A percentile compares a stretch with the other conserved stretches of the same genome.
Conservation (phyloP, 2,888 invertebrate species). For the Netelia inedita region DNA sequence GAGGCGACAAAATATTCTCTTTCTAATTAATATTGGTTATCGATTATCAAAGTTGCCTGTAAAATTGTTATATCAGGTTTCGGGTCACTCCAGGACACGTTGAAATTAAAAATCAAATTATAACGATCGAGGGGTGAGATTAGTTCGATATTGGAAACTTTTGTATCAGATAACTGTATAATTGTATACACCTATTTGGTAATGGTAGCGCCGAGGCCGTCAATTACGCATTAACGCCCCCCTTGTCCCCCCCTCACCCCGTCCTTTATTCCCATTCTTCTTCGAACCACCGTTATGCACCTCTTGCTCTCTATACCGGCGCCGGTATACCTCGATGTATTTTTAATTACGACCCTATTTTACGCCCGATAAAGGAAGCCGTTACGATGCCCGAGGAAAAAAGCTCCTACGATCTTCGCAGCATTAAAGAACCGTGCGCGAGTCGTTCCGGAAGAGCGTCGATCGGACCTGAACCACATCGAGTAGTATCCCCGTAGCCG, state of each 20-base stretch:
- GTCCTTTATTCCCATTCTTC: background rate
- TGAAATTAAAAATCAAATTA: background rate
- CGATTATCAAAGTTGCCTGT: background rate
- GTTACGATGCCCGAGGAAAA: constrained; percentile 27
- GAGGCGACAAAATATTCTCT: background rate
- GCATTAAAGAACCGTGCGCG: constrained; percentile 13
- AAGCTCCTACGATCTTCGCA: constrained; percentile 8
- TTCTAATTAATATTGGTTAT: background rate
- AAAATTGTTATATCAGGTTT: background rate
- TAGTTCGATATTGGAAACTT: background rate
- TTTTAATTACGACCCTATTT: constrained; percentile 67
- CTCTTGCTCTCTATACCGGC: background rate
- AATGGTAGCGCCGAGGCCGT: constrained; percentile 24
- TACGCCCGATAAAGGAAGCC: constrained; percentile 69
- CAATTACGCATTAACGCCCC: constrained; percentile 50
- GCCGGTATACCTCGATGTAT: constrained; percentile 48
- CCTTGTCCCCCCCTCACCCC: background rate
- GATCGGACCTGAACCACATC: constrained; percentile 1
- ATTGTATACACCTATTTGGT: background rate
- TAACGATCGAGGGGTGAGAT: background rate
- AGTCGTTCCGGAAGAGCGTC: constrained; percentile 27
- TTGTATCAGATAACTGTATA: constrained; percentile 3
- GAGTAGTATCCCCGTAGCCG: background rate
- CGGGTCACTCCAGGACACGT: background rate
- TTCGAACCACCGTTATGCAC: background rate